phyloP scores from a whole-genome alignment of 64 coral and sea anemone species.

The Pocillopora verrucosa region DNA sequence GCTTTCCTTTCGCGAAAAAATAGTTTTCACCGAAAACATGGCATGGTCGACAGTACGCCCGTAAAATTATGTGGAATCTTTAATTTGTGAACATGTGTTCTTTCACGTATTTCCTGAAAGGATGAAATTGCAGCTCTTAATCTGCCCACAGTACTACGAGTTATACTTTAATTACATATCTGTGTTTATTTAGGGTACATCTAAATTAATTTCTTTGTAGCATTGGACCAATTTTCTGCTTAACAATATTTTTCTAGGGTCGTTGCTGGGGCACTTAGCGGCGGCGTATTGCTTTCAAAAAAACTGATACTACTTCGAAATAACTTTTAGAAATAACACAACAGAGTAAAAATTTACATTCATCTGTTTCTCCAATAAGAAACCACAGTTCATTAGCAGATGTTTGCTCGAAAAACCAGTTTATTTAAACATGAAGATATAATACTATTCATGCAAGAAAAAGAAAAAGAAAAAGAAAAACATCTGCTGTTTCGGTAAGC shows the following conservation, averaged over 20 bases:
- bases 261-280: neutral
- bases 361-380: neutral
- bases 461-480: neutral
- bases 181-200: neutral
- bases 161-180: neutral
- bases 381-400: neutral
- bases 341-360: neutral
- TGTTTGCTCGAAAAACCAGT: constrained; percentile 27
- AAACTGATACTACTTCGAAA: neutral
- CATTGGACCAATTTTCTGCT: neutral
- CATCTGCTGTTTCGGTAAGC: constrained; percentile 12
- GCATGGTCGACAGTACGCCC: no score
- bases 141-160: neutral
- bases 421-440: constrained; percentile 3
- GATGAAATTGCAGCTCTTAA: neutral
- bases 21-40: no score
- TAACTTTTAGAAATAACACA: neutral
- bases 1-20: no score
- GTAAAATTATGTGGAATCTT: neutral
- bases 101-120: neutral
- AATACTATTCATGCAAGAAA: neutral
- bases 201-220: neutral
- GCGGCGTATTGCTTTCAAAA: neutral
- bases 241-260: neutral
- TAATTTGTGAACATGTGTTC: neutral